Evolutionary conservation across 2,113 vertebrate genomes (phyloP), one percentile per base, ranked within the genome.

Genomic region (Actenoides hombroni): DNA sequence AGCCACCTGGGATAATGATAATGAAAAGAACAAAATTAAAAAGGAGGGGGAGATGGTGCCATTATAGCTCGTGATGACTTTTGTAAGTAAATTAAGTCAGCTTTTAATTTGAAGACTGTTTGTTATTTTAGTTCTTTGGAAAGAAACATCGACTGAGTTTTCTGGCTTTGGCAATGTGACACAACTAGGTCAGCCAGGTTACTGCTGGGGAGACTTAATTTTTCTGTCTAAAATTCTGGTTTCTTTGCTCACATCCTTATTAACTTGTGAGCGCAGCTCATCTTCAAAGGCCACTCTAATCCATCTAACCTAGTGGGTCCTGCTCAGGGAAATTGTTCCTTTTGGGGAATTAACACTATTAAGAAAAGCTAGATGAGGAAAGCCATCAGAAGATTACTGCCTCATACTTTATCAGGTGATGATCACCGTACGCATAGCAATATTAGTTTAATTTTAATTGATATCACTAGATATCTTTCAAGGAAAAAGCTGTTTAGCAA

Each of bases 11-110:
- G 96, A 93, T 89, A 83, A 71, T 59, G 82, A 77, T 95, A 96
- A 96, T 96, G 83, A 95, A 95, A 96, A 94, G 94, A 94, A 80
- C n/a, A 91, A 93, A 93, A 96, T 95, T 91, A 95, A 93, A 85
- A 94, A 73, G 49, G 59, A 78, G 77, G 65, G 82, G 87, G 82
- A 65, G 84, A 53, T 64, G 67, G 31, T 94, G 29, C 60, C 42
- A 10, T 71, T 86, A 40, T 6, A 84, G 64, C 42, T 89, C 53
- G 8, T 20, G 49, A 69, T 59, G 63, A 46, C 59, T 92, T 85
- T 65, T 61, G 18, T 39, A 63, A 93, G 46, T 83, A 87, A 83
- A 90, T 91, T 53, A 91, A 89, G 40, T 76, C 54, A 67, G 75
- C 49, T 88, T 91, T 91, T 94, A 91, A 69, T 88, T 87, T 53